Evolutionary conservation across 1,140 invertebrate genomes (phyloP), one percentile per base, ranked within the genome.

Genomic region (Aphelenchoides avenae): DNA sequence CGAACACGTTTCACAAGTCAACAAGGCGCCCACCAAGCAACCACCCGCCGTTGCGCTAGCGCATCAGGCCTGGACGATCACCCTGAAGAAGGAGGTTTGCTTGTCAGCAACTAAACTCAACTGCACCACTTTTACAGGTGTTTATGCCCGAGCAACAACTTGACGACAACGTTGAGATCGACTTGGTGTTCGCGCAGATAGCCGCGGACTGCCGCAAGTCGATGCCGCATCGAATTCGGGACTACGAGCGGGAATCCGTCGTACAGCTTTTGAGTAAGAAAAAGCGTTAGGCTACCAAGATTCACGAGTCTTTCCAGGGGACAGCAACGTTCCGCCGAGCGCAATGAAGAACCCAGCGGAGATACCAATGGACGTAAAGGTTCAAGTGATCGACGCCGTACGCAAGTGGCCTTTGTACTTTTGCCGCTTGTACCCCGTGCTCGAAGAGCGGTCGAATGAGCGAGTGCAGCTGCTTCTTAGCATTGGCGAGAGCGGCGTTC

Each of bases 341-440:
- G 31, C 44, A 15, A 11, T 65, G 3, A 30, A 63, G 22, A 56
- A 55, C 15, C 43, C 53, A 31, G 29, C 27, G 26, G 55, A 58
- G 40, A 52, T 61, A n/a, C 33, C 59, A 11, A 57, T 40, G 15
- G 36, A 54, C 34, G 59, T 61, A 6, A 61, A 61, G 52, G 15
- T 42, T 13, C 40, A 61, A 31, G 20, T 61, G n/a, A 61, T 61
- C 22, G 37, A 36, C 30, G 61, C 37, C 15, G 59, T 48, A n/a
- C 43, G 59, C 22, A 61, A 61, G 24, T 61, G 59, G 59, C 59
- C 59, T 39, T 37, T 61, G 9, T 61, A 61, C 46, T 61, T 61
- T 42, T 61, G 52, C 37, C 62, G 59, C 20, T 13, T 61, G 18
- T 61, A 53, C 30, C 61, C 59, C 20, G 61, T 61, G 30, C 29